Conservation (phyloP, 2,797 vertebrate genomes). For the Urophycis tenuis region DNA sequence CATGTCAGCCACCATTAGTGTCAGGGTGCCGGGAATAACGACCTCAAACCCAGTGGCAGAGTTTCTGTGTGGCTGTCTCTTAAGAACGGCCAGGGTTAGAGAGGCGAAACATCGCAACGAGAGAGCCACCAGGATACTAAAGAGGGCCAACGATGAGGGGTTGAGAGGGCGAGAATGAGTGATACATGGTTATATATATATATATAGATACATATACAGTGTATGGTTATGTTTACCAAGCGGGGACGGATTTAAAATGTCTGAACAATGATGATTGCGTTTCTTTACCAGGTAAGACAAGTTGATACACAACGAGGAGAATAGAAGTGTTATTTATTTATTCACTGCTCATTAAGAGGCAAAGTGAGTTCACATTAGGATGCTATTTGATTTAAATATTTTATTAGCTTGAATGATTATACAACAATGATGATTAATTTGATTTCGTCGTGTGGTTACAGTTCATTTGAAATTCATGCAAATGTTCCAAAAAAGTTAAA, state of each 20-base stretch:
- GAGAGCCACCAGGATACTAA: neutral
- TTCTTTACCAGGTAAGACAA: neutral
- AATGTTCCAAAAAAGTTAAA: neutral
- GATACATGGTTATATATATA: neutral
- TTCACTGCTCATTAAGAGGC: neutral
- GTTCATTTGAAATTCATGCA: neutral
- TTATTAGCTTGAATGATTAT: neutral
- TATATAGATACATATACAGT: too few species aligned
- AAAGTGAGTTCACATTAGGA: neutral
- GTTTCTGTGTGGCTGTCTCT: neutral
- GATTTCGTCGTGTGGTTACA: neutral
- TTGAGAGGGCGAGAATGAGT: neutral
- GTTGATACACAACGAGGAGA: neutral
- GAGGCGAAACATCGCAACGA: neutral
- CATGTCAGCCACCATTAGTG: slow-evolving; percentile 8
- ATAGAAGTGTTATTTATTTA: neutral
- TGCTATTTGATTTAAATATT: neutral
- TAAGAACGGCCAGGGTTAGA: neutral
- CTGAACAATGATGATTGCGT: neutral
- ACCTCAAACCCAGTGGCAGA: neutral
- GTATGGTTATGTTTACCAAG: neutral
- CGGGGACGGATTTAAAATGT: too few species aligned
- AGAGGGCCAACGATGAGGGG: neutral
- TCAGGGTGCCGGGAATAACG: slow-evolving; percentile 10
- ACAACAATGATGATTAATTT: neutral